Conservation (phyloP, 2,113 vertebrate genomes). For the Oenanthe oenanthe region DNA sequence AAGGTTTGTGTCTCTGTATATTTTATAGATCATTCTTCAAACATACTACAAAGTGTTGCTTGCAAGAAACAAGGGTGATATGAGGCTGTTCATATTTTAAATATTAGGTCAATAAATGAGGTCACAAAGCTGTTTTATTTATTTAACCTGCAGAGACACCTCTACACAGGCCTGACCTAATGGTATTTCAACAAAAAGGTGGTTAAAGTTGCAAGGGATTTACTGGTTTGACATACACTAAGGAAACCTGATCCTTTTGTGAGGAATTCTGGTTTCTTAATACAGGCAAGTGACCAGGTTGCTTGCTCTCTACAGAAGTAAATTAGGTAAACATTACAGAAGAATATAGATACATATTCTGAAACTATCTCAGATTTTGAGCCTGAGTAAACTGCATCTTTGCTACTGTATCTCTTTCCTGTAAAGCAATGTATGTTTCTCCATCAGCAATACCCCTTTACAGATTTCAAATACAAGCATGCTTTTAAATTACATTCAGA, state of each 20-base stretch:
- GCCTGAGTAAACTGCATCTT: not conserved
- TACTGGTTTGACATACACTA: not conserved
- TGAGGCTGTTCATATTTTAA: not conserved
- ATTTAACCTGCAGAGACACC: not conserved
- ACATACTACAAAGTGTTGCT: accelerated
- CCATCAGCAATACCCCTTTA: not conserved
- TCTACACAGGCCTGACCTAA: not conserved
- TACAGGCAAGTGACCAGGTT: not conserved
- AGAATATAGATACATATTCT: not conserved
- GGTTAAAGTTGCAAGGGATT: not conserved
- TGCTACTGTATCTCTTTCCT: not conserved
- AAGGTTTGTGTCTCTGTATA: not conserved
- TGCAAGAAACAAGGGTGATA: not conserved
- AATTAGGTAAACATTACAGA: not conserved
- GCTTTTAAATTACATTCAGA: not conserved
- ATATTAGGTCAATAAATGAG: not conserved
- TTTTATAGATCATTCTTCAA: not conserved
- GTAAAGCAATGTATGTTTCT: not conserved
- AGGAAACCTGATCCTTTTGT: not conserved
- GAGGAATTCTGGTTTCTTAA: not conserved
- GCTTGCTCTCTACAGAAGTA: not conserved
- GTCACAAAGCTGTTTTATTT: not conserved
- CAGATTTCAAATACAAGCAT: not conserved
- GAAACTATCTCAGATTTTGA: not conserved
- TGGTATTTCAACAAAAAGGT: not conserved